Conservation (phyloP, 37 sponge, comb jelly and placozoan species). For the Halisarca cf. caerulea region DNA sequence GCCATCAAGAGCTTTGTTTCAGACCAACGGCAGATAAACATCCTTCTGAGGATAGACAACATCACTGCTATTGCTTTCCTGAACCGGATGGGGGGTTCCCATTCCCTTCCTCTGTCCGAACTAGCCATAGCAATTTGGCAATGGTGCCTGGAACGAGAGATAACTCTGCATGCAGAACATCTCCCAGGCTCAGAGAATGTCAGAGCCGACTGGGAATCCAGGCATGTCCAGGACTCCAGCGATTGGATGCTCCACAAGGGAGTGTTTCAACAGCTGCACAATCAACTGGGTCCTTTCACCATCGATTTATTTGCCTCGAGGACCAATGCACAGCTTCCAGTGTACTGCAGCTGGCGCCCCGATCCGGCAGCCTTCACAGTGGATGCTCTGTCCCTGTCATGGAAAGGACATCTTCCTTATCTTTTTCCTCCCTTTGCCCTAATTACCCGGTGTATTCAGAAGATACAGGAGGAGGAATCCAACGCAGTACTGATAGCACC, state of each 20-base stretch:
- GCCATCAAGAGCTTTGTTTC: slow-evolving; percentile 14
- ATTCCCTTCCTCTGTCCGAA: background rate
- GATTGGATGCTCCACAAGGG: slow-evolving; percentile 4
- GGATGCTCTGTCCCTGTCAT: too few relatives aligned
- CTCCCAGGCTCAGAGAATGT: slow-evolving; percentile 18
- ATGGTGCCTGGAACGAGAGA: slow-evolving; percentile 41
- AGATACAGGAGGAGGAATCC: slow-evolving; percentile 5
- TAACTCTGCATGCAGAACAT: background rate
- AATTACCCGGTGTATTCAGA: too few relatives aligned
- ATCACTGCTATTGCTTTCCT: slow-evolving; percentile 19
- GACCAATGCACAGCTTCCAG: background rate
- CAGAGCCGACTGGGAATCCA: slow-evolving; percentile 31
- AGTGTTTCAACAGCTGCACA: background rate
- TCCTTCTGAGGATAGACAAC: slow-evolving; percentile 19
- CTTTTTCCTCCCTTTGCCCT: too few relatives aligned
- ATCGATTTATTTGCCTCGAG: background rate
- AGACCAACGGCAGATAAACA: background rate
- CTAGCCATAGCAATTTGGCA: slow-evolving; percentile 39
- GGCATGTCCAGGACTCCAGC: slow-evolving; percentile 27
- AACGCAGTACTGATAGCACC: background rate
- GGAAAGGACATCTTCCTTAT: too few relatives aligned
- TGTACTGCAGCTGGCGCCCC: too few relatives aligned
- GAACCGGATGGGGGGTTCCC: slow-evolving; percentile 47
- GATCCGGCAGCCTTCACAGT: too few relatives aligned
- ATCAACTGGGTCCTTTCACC: background rate